Evolutionary conservation across 1,140 invertebrate species (phyloP), one percentile per base, ranked within the genome.

Genomic region (Atta colombica): DNA sequence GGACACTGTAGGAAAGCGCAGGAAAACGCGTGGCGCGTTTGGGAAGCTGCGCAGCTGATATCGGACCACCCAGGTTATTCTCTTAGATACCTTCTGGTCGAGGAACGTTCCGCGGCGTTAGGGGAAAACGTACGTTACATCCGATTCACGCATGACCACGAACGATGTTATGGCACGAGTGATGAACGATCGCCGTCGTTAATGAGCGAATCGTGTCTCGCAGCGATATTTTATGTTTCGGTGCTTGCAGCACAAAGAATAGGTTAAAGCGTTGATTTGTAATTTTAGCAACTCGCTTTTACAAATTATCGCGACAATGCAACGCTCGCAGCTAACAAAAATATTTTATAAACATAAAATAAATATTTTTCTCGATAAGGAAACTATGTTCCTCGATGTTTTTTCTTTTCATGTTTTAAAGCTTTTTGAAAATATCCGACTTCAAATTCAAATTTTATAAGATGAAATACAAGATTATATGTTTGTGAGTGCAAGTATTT

Each of bases 21-120:
- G 84, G 85, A 87, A 90, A 92, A 91, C 88, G 88, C 89, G 85
- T 45, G 60, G 35, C 58, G 45, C 90, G 90, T 93, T 92, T 94
- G 94, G 94, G 93, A 94, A 95, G 92, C 82, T 86, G 78, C 90
- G 90, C 94, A 95, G 93, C 94, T 95, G 94, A 95, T 94, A 92
- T 88, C 90, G 90, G 95, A 94, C 95, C 94, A 95, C 94, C 95
- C 95, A 95, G 95, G 93, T 95, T 84, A 94, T 92, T 92, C 68
- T 51, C 28, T 45, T 49, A 71, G 55, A 55, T 87, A 68, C 72
- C 61, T 85, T 66, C 53, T 72, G 58, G 72, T 82, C 51, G 25
- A 49, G 45, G 78, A 51, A 63, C 49, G 78, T 75, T 87, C 66
- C 85, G 49, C 14, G 66, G 69, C 86, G 78, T 91, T 88, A 87